These are phyloP conservation scores for Brachyptera risi DNA, from an alignment of 2,888 invertebrate species.

Conservation along the genomic window DNA sequence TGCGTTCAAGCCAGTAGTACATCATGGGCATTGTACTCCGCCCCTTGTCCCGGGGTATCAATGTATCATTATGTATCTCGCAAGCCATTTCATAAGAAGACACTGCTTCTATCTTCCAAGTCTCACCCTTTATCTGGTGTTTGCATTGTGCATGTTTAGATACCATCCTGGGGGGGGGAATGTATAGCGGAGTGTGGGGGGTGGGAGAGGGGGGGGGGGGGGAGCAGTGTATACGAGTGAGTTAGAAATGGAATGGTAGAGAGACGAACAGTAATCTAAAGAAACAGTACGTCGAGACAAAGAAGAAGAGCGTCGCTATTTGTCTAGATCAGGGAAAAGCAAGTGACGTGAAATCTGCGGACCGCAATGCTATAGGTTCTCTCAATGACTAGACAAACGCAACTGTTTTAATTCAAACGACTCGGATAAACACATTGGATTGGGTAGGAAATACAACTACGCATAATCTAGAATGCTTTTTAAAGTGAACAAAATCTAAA, in stretches of 20 bases:
- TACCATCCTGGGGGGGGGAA: background rate
- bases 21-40: too few relatives aligned
- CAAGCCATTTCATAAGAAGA: too few relatives aligned
- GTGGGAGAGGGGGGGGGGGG: background rate
- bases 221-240: slow-evolving; percentile 3
- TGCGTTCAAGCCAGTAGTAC: too few relatives aligned
- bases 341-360: too few relatives aligned
- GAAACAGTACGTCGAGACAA: slow-evolving; percentile 8
- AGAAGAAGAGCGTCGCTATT: slow-evolving; percentile 18
- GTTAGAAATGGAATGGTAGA: slow-evolving; percentile 5
- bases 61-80: too few relatives aligned
- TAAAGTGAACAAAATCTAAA: background rate
- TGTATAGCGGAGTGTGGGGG: background rate
- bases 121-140: background rate
- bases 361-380: too few relatives aligned
- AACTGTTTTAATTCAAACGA: slow-evolving; percentile 11
- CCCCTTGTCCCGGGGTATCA: too few relatives aligned
- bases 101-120: too few relatives aligned
- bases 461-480: background rate
- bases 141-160: background rate
- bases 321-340: slow-evolving; percentile 26
- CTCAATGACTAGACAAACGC: too few relatives aligned
- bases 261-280: slow-evolving; percentile 7
- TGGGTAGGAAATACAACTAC: background rate
- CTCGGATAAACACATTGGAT: too few relatives aligned